A percentile compares a stretch with the other conserved stretches of the same genome.
Evolutionary conservation across 2,888 invertebrate species (phyloP).

Genomic region (Papilio protenor): DNA sequence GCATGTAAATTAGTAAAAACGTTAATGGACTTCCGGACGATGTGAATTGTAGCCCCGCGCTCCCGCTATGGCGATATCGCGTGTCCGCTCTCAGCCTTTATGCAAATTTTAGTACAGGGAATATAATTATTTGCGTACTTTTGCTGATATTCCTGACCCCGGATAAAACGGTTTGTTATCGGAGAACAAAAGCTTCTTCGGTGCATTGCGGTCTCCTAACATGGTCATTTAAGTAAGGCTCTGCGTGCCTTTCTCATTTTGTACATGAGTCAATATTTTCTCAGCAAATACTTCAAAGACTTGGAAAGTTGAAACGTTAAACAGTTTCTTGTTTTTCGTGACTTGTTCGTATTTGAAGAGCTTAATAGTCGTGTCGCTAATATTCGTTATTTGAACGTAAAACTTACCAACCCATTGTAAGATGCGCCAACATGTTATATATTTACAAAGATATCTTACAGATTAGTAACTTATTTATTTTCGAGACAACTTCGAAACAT

Average conservation of each 20-base stretch:
- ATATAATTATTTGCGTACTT: constrained; percentile 71
- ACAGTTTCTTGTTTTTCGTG: constrained; percentile 57
- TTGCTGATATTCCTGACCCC: constrained; percentile 55
- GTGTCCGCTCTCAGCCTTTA: constrained; percentile 58
- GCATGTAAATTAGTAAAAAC: constrained; percentile 63
- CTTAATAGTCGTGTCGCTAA: constrained; percentile 64
- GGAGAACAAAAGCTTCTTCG: constrained; percentile 40
- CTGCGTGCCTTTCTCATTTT: constrained; percentile 26
- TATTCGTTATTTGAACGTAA: constrained; percentile 69
- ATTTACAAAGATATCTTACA: not conserved
- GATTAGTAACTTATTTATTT: not conserved
- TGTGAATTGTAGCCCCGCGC: constrained; percentile 50
- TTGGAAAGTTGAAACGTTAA: constrained; percentile 58
- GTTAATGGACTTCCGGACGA: constrained; percentile 69
- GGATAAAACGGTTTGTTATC: constrained; percentile 33
- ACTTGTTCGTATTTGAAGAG: constrained; percentile 54
- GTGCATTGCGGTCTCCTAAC: constrained; percentile 35
- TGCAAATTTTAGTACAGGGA: constrained; percentile 67
- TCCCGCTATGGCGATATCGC: constrained; percentile 54
- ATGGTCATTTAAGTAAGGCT: constrained; percentile 37
- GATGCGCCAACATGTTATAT: not conserved
- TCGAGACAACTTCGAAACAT: not conserved
- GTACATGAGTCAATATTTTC: constrained; percentile 53
- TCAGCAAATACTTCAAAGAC: constrained; percentile 60
- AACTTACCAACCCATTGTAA: constrained; percentile 48